Conservation (phyloP, 2,113 vertebrate species). For the Synchiropus splendidus region DNA sequence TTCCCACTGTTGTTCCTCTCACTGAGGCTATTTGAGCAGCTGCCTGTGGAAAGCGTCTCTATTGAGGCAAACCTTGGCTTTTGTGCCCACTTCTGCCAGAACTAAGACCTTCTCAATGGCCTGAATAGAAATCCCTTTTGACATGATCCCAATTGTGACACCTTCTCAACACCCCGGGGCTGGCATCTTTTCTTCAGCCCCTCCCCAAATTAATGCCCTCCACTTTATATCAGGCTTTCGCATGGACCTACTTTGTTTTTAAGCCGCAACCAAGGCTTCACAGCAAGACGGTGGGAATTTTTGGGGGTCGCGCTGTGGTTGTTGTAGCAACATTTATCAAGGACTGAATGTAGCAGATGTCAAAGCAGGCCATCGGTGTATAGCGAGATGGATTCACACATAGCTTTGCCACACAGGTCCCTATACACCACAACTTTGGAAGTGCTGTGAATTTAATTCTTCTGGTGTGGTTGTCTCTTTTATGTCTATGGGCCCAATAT, state of each 20-base stretch:
- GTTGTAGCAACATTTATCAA: conserved; percentile 77
- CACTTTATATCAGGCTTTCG: conserved; percentile 74
- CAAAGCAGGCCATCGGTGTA: conserved; percentile 79
- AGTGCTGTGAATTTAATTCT: no score
- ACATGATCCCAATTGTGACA: conserved; percentile 71
- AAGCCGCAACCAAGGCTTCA: conserved; percentile 61
- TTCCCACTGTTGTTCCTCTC: conserved; percentile 43
- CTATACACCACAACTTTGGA: no score
- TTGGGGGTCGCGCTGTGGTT: conserved; percentile 70
- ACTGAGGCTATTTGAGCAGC: conserved; percentile 58
- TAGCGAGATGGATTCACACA: conserved; percentile 30
- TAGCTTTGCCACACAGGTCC: conserved; percentile 55
- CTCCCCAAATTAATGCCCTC: conserved; percentile 73
- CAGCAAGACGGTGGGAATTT: conserved; percentile 77
- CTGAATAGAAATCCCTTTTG: conserved; percentile 77
- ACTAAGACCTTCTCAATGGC: conserved; percentile 69
- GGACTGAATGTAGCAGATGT: conserved; percentile 84
- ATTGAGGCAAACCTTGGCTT: conserved; percentile 64
- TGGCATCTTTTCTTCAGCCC: conserved; percentile 53
- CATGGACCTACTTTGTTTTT: conserved; percentile 77
- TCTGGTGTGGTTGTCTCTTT: no score
- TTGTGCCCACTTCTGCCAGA: conserved; percentile 72
- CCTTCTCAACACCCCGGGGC: conserved; percentile 15
- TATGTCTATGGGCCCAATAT: no score
- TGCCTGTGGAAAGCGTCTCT: conserved; percentile 51